Percentiles rank a stretch among this genome's conserved stretches.
phyloP scores from a whole-genome alignment of 1,140 invertebrate genomes.

The Phymorhynchus buccinoides region DNA sequence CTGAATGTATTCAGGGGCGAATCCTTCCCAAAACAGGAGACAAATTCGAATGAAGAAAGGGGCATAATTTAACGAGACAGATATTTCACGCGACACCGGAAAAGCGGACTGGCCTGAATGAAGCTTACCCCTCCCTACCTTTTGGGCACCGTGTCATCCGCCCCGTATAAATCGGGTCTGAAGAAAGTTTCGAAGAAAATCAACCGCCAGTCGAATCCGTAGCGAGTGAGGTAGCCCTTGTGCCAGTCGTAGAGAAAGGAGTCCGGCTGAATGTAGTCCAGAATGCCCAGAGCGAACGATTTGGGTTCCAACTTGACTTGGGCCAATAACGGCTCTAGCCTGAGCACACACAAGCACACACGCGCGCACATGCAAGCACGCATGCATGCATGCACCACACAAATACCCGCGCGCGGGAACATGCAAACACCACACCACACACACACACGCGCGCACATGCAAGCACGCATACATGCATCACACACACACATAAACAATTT shows the following conservation, averaged over 20 bases:
- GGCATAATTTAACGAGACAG: too few relatives aligned
- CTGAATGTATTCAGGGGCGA: too few relatives aligned
- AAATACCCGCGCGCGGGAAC: not conserved
- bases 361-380: too few relatives aligned
- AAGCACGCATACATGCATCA: too few relatives aligned
- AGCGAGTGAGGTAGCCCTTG: constrained; percentile 56
- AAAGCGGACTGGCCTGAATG: too few relatives aligned
- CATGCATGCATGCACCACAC: too few relatives aligned
- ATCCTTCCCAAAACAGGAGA: too few relatives aligned
- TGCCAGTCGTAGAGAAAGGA: constrained; percentile 57
- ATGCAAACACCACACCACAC: not conserved
- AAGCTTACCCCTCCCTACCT: too few relatives aligned
- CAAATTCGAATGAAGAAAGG: too few relatives aligned
- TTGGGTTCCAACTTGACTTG: constrained; percentile 90
- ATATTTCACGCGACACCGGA: too few relatives aligned
- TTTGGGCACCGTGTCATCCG: constrained; percentile 28
- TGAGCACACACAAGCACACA: constrained; percentile 46
- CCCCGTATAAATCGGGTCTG: constrained; percentile 49
- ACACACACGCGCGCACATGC: not conserved
- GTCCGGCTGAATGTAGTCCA: constrained; percentile 60
- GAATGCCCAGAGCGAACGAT: constrained; percentile 74
- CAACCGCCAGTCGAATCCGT: constrained; percentile 65
- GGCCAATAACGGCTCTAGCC: constrained; percentile 91
- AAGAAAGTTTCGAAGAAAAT: constrained; percentile 66
- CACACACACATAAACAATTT: too few relatives aligned